These are phyloP conservation scores for Garra rufa DNA, from an alignment of 2,113 vertebrate species.

Conservation along the genomic window DNA sequence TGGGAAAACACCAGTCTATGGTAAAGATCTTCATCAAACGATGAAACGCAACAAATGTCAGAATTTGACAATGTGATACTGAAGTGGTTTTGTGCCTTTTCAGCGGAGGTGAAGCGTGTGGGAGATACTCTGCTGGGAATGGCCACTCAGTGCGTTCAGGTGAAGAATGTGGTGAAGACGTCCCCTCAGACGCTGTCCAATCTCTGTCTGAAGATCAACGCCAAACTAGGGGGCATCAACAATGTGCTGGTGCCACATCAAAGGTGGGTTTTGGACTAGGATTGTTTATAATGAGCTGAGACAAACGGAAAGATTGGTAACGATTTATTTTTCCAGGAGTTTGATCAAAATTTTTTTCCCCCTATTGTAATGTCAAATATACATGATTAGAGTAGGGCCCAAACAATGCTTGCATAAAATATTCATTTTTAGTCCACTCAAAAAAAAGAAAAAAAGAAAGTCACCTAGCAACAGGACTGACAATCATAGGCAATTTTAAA, in stretches of 20 bases:
- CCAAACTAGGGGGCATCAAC: conserved; percentile 98
- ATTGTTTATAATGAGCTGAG: background rate
- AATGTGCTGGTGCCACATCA: conserved; percentile 98
- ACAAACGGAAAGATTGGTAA: too few relatives aligned
- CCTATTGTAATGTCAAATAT: background rate
- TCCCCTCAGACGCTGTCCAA: conserved; percentile 98
- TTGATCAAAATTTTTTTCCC: too few relatives aligned
- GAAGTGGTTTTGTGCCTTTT: conserved; percentile 16
- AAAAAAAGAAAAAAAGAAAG: background rate
- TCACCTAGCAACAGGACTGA: conserved; percentile 29
- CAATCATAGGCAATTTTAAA: background rate
- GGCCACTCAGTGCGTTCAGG: conserved; percentile 98
- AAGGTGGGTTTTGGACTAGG: conserved; percentile 77
- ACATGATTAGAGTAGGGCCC: background rate
- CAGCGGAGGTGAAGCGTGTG: conserved; percentile 97
- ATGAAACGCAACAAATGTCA: background rate
- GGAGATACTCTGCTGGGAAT: conserved; percentile 97
- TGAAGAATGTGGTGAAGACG: conserved; percentile 98
- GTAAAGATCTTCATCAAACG: conserved; percentile 69
- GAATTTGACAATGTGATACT: background rate
- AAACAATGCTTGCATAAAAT: background rate
- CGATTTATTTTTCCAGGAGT: too few relatives aligned
- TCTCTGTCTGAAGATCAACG: conserved; percentile 98
- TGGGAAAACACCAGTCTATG: conserved; percentile 96
- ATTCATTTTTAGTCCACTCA: background rate